Evolutionary conservation across 2,888 invertebrate species (phyloP).

Genomic region (Coenonympha arcania): DNA sequence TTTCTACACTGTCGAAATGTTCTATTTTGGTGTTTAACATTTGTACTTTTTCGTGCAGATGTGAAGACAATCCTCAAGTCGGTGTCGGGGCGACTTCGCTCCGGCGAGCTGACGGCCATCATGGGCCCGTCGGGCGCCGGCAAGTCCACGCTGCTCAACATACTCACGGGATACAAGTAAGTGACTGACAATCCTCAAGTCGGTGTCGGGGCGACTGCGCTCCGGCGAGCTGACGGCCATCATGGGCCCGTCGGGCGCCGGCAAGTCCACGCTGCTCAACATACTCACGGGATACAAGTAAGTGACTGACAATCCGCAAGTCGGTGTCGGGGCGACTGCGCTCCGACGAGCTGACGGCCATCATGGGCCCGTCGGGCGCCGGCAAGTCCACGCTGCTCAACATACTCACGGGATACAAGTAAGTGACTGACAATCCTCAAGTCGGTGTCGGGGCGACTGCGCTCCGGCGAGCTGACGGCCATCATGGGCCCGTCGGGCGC

Average conservation of each 20-base stretch:
- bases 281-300: slow-evolving; percentile 96
- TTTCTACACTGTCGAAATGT: background rate
- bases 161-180: slow-evolving; percentile 96
- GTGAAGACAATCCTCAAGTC: slow-evolving; percentile 90
- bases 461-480: too few relatives aligned
- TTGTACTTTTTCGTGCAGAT: slow-evolving; percentile 72
- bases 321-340: slow-evolving; percentile 90
- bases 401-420: slow-evolving; percentile 96
- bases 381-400: slow-evolving; percentile 95
- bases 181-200: slow-evolving; percentile 71
- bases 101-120: slow-evolving; percentile 94
- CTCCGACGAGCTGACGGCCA: slow-evolving; percentile 94
- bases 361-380: slow-evolving; percentile 97
- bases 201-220: slow-evolving; percentile 89
- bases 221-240: slow-evolving; percentile 96
- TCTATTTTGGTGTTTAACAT: background rate
- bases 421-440: too few relatives aligned
- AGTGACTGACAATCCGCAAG: slow-evolving; percentile 84
- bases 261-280: slow-evolving; percentile 94
- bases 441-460: too few relatives aligned
- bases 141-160: slow-evolving; percentile 94
- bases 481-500: too few relatives aligned
- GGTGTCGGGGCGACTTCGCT: slow-evolving; percentile 89
- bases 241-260: slow-evolving; percentile 97
- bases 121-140: slow-evolving; percentile 98